Evolutionary conservation across 30 jellyfish, hydroid and myxozoan genomes (phyloP).

Genomic region (Phacellophora camtschatica): DNA sequence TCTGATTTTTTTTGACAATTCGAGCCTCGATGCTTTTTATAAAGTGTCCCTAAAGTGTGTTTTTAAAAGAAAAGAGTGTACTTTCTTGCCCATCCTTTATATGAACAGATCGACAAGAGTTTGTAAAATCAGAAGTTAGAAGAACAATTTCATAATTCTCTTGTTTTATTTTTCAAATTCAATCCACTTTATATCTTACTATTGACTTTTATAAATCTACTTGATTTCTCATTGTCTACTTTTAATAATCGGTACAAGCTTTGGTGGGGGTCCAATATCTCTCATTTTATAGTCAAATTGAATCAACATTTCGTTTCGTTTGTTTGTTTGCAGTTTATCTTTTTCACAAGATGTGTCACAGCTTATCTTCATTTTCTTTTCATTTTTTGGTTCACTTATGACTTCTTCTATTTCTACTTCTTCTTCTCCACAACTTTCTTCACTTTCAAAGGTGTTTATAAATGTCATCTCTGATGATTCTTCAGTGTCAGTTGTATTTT

Average conservation of each 20-base stretch:
- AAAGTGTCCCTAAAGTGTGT: no score
- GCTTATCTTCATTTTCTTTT: background rate
- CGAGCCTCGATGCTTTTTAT: no score
- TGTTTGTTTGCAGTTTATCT: background rate
- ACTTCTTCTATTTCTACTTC: background rate
- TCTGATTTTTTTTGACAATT: no score
- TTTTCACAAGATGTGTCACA: no score
- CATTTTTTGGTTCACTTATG: background rate
- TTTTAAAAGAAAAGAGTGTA: no score
- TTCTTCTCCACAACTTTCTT: background rate
- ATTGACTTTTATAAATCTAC: background rate
- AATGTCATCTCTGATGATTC: background rate
- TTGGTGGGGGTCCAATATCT: constrained; percentile 70
- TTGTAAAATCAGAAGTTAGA: no score
- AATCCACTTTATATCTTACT: background rate
- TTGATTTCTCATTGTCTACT: background rate
- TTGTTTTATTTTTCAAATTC: no score
- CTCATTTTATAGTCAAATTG: constrained; percentile 4
- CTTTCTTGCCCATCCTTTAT: no score
- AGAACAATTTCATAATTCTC: no score
- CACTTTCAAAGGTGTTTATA: background rate
- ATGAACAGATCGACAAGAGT: no score
- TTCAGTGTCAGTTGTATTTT: background rate
- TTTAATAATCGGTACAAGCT: constrained; percentile 40
- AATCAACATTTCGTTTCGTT: background rate